Conservation (phyloP, 2,888 invertebrate genomes). For the Coremacera marginata region DNA sequence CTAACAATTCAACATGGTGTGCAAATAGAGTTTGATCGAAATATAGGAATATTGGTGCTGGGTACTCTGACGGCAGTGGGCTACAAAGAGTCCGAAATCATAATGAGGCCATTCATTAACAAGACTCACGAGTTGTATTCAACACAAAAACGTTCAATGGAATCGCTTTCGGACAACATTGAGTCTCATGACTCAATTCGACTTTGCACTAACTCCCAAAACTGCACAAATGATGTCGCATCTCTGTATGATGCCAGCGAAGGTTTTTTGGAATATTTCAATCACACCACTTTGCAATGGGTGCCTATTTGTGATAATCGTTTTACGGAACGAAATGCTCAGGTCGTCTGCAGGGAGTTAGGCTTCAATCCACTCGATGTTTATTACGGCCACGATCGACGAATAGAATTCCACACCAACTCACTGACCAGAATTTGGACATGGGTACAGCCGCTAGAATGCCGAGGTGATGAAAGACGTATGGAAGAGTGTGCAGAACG, state of each 20-base stretch:
- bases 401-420: conserved; percentile 91
- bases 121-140: conserved; percentile 57
- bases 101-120: conserved; percentile 76
- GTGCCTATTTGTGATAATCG: conserved; percentile 95
- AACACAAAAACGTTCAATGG: conserved; percentile 69
- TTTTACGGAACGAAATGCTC: conserved; percentile 96
- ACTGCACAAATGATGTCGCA: conserved; percentile 61
- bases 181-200: conserved; percentile 56
- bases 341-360: conserved; percentile 94
- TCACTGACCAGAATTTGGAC: conserved; percentile 90
- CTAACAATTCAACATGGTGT: conserved; percentile 91
- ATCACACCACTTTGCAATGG: conserved; percentile 95
- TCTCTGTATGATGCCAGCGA: conserved; percentile 72
- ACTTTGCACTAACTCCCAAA: conserved; percentile 79
- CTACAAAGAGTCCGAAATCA: conserved; percentile 78
- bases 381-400: conserved; percentile 85
- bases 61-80: conserved; percentile 91
- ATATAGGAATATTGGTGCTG: conserved; percentile 94
- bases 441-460: conserved; percentile 94
- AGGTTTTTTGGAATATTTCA: conserved; percentile 96
- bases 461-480: conserved; percentile 80
- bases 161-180: conserved; percentile 72
- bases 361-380: conserved; percentile 91
- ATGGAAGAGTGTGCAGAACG: conserved; percentile 89
- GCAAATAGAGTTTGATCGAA: conserved; percentile 92